These are phyloP conservation scores for Sebastolobus altivelis DNA, from an alignment of 2,797 vertebrate species.

Conservation along the genomic window DNA sequence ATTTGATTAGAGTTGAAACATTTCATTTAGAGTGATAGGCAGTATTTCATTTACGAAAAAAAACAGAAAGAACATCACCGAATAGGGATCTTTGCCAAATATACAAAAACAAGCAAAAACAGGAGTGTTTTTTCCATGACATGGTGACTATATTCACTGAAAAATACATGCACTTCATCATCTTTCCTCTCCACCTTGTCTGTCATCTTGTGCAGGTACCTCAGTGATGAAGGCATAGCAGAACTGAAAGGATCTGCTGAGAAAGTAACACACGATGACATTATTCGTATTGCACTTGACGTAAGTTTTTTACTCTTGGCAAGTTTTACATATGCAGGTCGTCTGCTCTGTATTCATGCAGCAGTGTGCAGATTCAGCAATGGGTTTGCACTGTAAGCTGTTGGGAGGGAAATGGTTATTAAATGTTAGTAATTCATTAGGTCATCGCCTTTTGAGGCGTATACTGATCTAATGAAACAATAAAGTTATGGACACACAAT, in stretches of 20 bases:
- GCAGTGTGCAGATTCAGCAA: not conserved
- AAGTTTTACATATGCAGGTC: not conserved
- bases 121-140: constrained; percentile 35
- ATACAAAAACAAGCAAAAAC: constrained; percentile 55
- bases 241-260: constrained; percentile 90
- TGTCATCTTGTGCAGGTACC: constrained; percentile 86
- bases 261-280: constrained; percentile 88
- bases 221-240: constrained; percentile 95
- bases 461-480: not conserved
- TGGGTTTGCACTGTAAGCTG: not conserved
- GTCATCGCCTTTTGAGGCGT: not conserved
- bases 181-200: constrained; percentile 6
- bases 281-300: constrained; percentile 94
- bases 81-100: constrained; percentile 53
- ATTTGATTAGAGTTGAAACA: not conserved
- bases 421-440: not conserved
- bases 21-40: constrained; percentile 22
- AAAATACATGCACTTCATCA: constrained; percentile 50
- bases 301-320: constrained; percentile 87
- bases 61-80: constrained; percentile 4
- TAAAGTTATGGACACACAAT: not conserved
- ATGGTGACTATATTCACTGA: constrained; percentile 48
- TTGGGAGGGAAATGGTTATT: not conserved
- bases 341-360: not conserved
- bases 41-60: constrained; percentile 28